Evolutionary conservation across 2,888 invertebrate species (phyloP).

Genomic region (Eilema caniola): DNA sequence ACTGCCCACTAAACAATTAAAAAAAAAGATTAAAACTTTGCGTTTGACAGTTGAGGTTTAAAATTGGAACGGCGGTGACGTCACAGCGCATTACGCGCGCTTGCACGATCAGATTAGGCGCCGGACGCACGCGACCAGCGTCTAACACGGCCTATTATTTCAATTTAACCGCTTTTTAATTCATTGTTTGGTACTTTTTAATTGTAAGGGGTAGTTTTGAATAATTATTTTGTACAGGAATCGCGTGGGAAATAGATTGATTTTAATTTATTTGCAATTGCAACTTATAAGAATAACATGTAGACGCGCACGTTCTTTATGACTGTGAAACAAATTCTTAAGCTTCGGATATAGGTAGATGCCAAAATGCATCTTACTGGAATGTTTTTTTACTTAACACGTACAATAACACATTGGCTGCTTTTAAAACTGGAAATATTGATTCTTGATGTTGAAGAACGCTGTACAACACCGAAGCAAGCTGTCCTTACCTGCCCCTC

Average conservation of each 20-base stretch:
- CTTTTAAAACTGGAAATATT: no score
- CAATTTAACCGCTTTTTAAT: constrained; percentile 61
- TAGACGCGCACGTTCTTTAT: no score
- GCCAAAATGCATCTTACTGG: no score
- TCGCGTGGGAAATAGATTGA: constrained; percentile 45
- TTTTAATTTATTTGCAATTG: constrained; percentile 17
- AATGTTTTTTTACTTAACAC: no score
- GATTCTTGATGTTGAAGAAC: not conserved
- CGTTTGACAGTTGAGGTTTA: constrained; percentile 46
- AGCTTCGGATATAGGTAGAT: no score
- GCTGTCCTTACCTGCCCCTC: no score
- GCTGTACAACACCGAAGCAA: no score
- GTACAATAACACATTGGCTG: no score
- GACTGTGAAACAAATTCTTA: not conserved
- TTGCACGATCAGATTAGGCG: constrained; percentile 50
- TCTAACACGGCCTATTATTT: constrained; percentile 47
- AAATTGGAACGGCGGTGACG: constrained; percentile 45
- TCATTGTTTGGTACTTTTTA: constrained; percentile 69
- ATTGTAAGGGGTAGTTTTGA: constrained; percentile 47
- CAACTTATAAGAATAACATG: not conserved
- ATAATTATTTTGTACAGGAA: constrained; percentile 41
- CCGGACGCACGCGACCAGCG: constrained; percentile 33
- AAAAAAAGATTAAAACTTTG: constrained; percentile 27
- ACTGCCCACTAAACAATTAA: constrained; percentile 11
- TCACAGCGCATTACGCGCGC: constrained; percentile 38